Evolutionary conservation across 2,113 vertebrate genomes (phyloP), one percentile per base, ranked within the genome.

Genomic region (Alexandromys fortis): DNA sequence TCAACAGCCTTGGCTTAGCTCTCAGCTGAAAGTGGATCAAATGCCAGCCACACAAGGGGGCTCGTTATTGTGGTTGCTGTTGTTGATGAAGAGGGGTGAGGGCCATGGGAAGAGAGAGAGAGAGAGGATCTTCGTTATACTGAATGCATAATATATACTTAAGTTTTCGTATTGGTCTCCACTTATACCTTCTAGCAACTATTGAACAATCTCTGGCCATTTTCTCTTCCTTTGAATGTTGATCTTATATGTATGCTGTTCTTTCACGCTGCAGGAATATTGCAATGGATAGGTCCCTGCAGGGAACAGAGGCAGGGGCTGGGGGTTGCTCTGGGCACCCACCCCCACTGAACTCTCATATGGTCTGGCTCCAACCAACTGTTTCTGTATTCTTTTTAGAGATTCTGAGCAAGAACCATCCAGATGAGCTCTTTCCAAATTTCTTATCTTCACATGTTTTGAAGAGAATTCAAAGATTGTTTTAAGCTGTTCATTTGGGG

Each of bases 161-260:
- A 87, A 52, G 19, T 77, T 94, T 95, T 87, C 11, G 61, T 67
- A 77, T 55, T 90, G 85, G 61, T n/a, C 86, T 89, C 49, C 10
- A 86, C 24, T 42, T 76, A 86, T 1, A 38, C 22, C 78, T 83
- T 78, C 38, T 89, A 81, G 28, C 47, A 52, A 75, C 38, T 52
- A 42, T 19, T 38, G 83, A 68, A 35, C 22, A 8, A 12, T 65
- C 77, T 77, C 68, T 58, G 33, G 26, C 75, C 61, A 35, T 68
- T 85, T 45, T 83, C 35, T 72, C 6, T 83, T 67, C 67, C 47
- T 49, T n/a, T 58, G 58, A 49, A 33, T 38, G 2, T 52, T 94
- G 19, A 49, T 86, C 28, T 83, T 78, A 21, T 52, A 30, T 81
- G 85, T 73, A 7, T 55, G 61, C 42, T 94, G 24, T 68, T 88